Evolutionary conservation across 2,797 vertebrate species (phyloP).

Genomic region (Falco berigora): DNA sequence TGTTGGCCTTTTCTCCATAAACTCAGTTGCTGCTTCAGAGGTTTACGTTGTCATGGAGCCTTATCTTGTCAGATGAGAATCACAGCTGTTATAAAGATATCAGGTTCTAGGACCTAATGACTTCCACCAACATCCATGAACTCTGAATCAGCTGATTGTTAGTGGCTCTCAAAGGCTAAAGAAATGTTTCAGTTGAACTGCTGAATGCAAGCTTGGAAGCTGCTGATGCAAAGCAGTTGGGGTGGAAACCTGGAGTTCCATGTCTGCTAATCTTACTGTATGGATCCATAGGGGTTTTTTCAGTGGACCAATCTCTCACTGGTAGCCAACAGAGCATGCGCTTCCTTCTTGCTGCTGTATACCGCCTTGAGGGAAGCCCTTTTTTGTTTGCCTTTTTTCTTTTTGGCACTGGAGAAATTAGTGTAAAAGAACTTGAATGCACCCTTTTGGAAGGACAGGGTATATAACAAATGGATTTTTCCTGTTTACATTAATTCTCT

Average conservation of each 20-base stretch:
- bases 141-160: not conserved
- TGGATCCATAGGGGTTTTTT: not conserved
- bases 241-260: not conserved
- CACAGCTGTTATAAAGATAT: not conserved
- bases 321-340: no score
- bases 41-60: not conserved
- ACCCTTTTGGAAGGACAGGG: not conserved
- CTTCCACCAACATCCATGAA: not conserved
- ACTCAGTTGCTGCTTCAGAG: not conserved
- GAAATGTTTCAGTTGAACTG: not conserved
- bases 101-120: not conserved
- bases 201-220: not conserved
- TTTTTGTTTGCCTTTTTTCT: not conserved
- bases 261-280: fast-evolving
- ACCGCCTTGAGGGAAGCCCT: not conserved
- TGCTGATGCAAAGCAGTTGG: not conserved
- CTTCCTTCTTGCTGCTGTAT: not conserved
- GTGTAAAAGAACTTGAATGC: not conserved
- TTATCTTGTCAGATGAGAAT: not conserved
- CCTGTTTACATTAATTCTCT: not conserved
- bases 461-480: not conserved
- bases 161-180: not conserved
- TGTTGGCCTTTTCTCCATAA: not conserved
- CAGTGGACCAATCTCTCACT: not conserved
- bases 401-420: not conserved